Evolutionary conservation across 2,888 invertebrate species (phyloP), one percentile per base, ranked within the genome.

Genomic region (Lobophora halterata): DNA sequence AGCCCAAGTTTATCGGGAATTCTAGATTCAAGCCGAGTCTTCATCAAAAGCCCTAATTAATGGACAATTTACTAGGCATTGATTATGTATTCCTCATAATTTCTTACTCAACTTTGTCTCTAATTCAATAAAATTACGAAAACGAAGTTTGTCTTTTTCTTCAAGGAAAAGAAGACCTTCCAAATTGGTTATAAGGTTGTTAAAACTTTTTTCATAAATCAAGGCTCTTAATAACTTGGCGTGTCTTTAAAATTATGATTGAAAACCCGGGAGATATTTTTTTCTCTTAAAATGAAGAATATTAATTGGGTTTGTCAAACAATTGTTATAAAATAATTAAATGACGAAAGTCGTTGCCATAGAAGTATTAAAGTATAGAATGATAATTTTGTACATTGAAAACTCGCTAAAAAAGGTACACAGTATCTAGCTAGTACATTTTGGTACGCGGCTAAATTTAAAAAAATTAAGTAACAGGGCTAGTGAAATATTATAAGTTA

Each of bases 181-280:
- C 53, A 70, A 79, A 75, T 73, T 74, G 68, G 68, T 75, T 72
- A 67, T 67, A 65, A 71, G 69, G 61, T 66, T 68, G 60, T 54
- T n/a, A 27, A 57, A 77, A 78, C 71, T 75, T 76, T 78, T 70
- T 75, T 72, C 71, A 75, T 76, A 75, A 78, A 78, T 79, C 73
- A 67, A 62, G 61, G 55, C 55, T 40, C 49, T 18, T 65, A 67
- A 71, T 69, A 61, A 64, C 61, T 53, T 53, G 55, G 58, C 58
- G 58, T 57, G 63, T 71, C 59, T 65, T 65, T 61, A 64, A n/a
- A 71, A 61, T 43, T 37, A 44, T 63, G 59, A 59, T 62, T 61
- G 55, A 61, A 65, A 67, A 68, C 64, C 61, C 61, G 53, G 46
- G 35, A 52, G 57, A 61, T 55, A 56, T 64, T 67, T 61, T 58